phyloP scores from a whole-genome alignment of 2,113 vertebrate species.

The Myrmecobius fasciatus region DNA sequence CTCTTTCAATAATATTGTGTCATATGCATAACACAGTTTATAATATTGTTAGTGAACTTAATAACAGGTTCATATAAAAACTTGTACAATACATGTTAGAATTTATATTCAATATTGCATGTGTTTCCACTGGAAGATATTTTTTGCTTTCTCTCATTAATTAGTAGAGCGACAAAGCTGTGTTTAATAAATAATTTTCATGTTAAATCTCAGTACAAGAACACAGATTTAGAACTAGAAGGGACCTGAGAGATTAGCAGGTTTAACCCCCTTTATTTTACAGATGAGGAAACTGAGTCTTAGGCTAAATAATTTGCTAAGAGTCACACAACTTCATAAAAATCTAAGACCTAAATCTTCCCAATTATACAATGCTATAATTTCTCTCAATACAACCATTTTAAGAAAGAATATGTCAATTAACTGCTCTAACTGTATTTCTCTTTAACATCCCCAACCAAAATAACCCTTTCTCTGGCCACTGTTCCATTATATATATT shows the following conservation, averaged over 20 bases:
- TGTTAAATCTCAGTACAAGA: neutral
- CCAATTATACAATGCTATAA: neutral
- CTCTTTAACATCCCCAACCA: neutral
- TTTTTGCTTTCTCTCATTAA: neutral
- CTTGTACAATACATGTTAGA: neutral
- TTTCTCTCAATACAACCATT: neutral
- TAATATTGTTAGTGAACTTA: neutral
- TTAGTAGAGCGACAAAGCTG: neutral
- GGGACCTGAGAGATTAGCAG: neutral
- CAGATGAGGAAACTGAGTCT: neutral
- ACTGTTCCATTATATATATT: neutral
- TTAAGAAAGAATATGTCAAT: neutral
- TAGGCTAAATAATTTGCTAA: neutral
- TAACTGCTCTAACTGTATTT: neutral
- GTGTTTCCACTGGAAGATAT: neutral
- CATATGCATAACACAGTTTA: neutral
- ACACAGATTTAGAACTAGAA: neutral
- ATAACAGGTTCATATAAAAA: neutral
- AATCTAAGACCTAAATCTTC: neutral
- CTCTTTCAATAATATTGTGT: neutral
- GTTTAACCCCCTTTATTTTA: neutral
- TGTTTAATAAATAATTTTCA: neutral
- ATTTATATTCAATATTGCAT: neutral
- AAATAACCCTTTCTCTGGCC: neutral
- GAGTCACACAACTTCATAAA: neutral